phyloP scores from a whole-genome alignment of 2,888 invertebrate genomes.

The Pachycephus smyrnensis region DNA sequence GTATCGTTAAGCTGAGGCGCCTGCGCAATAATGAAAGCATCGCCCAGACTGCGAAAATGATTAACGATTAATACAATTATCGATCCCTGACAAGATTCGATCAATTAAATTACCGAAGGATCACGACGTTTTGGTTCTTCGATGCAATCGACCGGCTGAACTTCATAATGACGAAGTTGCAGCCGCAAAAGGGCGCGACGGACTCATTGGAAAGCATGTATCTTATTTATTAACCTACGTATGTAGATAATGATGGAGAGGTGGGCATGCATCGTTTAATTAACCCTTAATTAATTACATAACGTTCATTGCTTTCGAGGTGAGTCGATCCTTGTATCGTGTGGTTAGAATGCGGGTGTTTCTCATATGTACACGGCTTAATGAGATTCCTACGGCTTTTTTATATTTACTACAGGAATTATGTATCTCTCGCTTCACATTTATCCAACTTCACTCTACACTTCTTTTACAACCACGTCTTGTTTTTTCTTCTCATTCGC shows the following conservation, averaged over 20 bases:
- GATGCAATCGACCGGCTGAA: not conserved
- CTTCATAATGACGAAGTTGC: not conserved
- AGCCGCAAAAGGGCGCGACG: conserved; percentile 28
- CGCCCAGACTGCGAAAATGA: not conserved
- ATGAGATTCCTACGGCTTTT: conserved; percentile 9
- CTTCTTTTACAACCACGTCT: conserved; percentile 17
- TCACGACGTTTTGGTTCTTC: not conserved
- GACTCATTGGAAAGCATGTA: conserved; percentile 29
- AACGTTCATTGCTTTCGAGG: conserved; percentile 18
- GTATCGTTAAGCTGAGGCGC: not conserved
- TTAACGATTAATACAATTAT: not conserved
- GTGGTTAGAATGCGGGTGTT: conserved; percentile 13
- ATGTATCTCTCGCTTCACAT: conserved; percentile 14
- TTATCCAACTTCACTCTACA: conserved; percentile 26
- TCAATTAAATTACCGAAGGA: not conserved
- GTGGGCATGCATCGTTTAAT: conserved; percentile 34
- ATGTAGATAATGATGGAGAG: conserved; percentile 48
- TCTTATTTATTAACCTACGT: conserved; percentile 39
- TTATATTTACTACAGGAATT: not conserved
- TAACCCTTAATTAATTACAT: conserved; percentile 18
- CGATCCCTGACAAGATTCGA: not conserved
- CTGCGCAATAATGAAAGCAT: not conserved
- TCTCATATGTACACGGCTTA: conserved; percentile 21
- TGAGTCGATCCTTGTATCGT: conserved; percentile 6
- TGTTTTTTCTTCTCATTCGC: conserved; percentile 25